phyloP scores from a whole-genome alignment of 2,888 invertebrate species.

The Dorcus hopei region DNA sequence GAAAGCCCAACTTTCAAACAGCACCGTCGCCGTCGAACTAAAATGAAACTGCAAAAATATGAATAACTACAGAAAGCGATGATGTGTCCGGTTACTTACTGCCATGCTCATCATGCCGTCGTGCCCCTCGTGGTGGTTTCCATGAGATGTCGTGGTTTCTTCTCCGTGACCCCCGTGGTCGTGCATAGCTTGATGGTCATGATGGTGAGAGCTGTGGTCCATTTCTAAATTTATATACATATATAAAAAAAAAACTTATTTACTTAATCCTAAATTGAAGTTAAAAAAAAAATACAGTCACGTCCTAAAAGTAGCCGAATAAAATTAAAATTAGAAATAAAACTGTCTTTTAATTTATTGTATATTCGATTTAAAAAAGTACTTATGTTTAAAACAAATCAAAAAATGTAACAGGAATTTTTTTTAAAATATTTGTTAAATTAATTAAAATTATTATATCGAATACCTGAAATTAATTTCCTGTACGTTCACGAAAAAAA shows the following conservation, averaged over 20 bases:
- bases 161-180: slow-evolving; percentile 27
- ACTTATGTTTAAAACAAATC: not conserved
- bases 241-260: not conserved
- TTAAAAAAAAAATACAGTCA: not conserved
- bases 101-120: slow-evolving; percentile 18
- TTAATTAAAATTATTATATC: no score
- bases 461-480: no score
- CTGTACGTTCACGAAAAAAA: no score
- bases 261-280: not conserved
- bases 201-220: slow-evolving; percentile 3
- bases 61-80: not conserved
- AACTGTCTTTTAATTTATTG: no score
- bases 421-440: no score
- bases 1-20: slow-evolving; percentile 68
- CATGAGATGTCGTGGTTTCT: slow-evolving; percentile 31
- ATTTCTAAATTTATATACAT: slow-evolving; percentile 6
- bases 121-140: slow-evolving; percentile 24
- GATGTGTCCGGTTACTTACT: slow-evolving; percentile 8
- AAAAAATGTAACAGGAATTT: no score
- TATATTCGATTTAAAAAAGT: no score
- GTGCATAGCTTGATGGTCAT: slow-evolving; percentile 11
- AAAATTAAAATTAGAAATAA: no score
- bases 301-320: no score
- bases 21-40: slow-evolving; percentile 70
- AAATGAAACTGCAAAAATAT: slow-evolving; percentile 73